Evolutionary conservation across 1,140 invertebrate genomes (phyloP).

Genomic region (Euwallacea similis): DNA sequence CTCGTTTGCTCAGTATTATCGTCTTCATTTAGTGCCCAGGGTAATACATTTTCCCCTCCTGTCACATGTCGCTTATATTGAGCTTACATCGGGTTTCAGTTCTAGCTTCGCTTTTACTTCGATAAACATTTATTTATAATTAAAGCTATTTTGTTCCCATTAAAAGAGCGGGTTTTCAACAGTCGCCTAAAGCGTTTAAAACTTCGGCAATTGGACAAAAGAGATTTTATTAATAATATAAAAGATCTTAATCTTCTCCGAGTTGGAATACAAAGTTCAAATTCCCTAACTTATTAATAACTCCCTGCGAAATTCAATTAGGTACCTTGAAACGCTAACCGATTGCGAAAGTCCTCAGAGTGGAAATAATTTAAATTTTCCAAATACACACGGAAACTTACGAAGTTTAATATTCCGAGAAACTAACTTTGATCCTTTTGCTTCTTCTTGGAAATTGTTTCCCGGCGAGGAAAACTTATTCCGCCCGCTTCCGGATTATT

Average conservation of each 20-base stretch:
- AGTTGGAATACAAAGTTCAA: background rate
- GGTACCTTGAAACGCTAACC: constrained; percentile 25
- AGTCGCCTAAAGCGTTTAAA: no score
- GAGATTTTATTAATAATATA: constrained; percentile 5
- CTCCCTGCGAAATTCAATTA: constrained; percentile 25
- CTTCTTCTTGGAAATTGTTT: constrained; percentile 26
- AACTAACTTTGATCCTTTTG: constrained; percentile 29
- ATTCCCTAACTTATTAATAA: constrained; percentile 20
- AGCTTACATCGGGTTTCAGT: constrained; percentile 9
- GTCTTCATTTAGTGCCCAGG: constrained; percentile 26
- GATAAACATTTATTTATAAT: no score
- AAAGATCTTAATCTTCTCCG: constrained; percentile 15
- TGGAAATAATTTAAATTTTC: constrained; percentile 33
- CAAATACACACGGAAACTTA: constrained; percentile 29
- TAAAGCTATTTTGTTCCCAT: no score
- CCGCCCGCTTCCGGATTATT: constrained; percentile 7
- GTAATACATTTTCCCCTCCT: constrained; percentile 24
- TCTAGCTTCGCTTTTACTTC: no score
- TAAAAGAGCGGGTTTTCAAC: no score
- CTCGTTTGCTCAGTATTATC: constrained; percentile 20
- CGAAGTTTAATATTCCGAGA: constrained; percentile 33
- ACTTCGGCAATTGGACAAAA: no score
- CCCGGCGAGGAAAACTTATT: constrained; percentile 17
- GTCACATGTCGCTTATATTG: constrained; percentile 20
- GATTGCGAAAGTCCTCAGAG: constrained; percentile 17